Evolutionary conservation across 1,140 invertebrate genomes (phyloP).

Genomic region (Drosophila miranda): DNA sequence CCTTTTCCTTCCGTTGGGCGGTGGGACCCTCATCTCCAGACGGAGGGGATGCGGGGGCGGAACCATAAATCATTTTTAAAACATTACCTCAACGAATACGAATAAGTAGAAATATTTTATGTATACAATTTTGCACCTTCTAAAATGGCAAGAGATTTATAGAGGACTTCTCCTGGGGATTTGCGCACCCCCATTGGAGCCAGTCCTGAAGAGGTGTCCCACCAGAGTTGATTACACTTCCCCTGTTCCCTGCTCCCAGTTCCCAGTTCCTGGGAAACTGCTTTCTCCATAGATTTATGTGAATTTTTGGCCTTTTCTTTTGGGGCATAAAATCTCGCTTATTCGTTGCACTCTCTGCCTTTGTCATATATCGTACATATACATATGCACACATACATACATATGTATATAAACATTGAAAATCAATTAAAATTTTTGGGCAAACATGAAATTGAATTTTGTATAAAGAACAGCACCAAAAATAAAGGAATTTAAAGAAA

Average conservation of each 20-base stretch:
- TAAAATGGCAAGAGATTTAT: constrained; percentile 62
- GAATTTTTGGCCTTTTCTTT: constrained; percentile 1
- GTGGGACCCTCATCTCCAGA: too few species aligned
- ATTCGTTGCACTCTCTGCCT: constrained; percentile 1
- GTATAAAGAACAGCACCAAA: background rate
- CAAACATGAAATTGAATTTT: constrained; percentile 16
- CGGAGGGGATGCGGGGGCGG: constrained; percentile 18
- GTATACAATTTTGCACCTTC: constrained; percentile 70
- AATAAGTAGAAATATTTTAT: constrained; percentile 57
- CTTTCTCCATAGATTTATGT: constrained; percentile 17
- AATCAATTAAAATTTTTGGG: constrained; percentile 63
- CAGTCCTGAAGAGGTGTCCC: constrained; percentile 18
- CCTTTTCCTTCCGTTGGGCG: constrained; percentile 30
- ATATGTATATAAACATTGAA: constrained; percentile 41
- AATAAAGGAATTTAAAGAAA: constrained; percentile 15
- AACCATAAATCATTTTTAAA: constrained; percentile 76
- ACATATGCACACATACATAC: background rate
- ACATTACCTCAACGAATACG: constrained; percentile 66
- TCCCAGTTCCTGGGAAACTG: constrained; percentile 10
- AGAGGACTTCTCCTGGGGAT: constrained; percentile 41
- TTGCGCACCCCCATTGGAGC: constrained; percentile 10
- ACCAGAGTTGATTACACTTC: constrained; percentile 58
- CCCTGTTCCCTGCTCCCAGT: background rate
- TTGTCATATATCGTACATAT: background rate
- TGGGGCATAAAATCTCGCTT: constrained; percentile 19